phyloP scores from a whole-genome alignment of 2,888 invertebrate genomes.

The Trachelus troglodyta region DNA sequence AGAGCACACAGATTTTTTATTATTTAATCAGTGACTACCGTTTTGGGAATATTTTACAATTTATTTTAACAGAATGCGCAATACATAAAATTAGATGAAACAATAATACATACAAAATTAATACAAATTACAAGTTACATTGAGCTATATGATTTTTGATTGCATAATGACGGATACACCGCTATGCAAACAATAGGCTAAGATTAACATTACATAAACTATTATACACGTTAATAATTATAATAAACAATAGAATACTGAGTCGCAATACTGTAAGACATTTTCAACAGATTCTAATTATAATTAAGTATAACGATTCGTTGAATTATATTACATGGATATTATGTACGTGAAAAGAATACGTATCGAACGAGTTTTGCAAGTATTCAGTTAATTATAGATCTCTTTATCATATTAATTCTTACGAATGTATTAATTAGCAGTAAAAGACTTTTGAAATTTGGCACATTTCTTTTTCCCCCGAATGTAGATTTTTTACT shows the following conservation, averaged over 20 bases:
- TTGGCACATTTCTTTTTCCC: constrained; percentile 18
- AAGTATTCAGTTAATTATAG: not conserved
- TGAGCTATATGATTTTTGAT: not conserved
- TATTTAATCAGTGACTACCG: not conserved
- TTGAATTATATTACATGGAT: not conserved
- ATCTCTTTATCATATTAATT: not conserved
- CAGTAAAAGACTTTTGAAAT: constrained; percentile 15
- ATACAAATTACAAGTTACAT: not conserved
- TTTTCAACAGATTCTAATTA: not conserved
- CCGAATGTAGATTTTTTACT: not conserved
- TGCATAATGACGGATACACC: not conserved
- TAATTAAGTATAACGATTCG: not conserved
- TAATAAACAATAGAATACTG: not conserved
- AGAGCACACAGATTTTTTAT: not conserved
- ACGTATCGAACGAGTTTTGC: constrained; percentile 16
- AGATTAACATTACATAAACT: not conserved
- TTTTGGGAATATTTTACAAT: not conserved
- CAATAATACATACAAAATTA: not conserved
- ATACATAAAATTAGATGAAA: not conserved
- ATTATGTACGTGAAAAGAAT: constrained; percentile 1
- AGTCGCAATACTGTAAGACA: not conserved
- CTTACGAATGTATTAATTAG: not conserved
- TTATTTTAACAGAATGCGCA: not conserved
- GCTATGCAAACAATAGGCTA: not conserved
- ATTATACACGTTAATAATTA: not conserved